A percentile compares a stretch with the other conserved stretches of the same genome.
Conservation (phyloP, 2,888 invertebrate genomes). For the Dermolepida albohirtum region DNA sequence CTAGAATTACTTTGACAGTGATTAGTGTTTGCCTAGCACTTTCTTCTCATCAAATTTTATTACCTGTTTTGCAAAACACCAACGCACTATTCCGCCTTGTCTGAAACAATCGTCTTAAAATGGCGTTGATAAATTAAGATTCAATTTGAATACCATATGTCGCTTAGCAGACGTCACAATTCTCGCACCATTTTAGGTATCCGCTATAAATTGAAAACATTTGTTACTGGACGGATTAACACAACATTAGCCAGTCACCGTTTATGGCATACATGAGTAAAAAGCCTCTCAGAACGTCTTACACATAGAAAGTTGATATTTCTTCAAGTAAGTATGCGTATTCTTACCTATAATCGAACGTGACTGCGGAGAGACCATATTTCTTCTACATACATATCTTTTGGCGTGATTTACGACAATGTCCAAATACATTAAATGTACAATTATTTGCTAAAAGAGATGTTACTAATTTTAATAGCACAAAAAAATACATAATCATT, state of each 20-base stretch:
- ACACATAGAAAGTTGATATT: slow-evolving; percentile 30
- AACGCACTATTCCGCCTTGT: background rate
- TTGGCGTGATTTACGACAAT: slow-evolving; percentile 13
- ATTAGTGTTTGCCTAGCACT: background rate
- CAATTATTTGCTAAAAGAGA: slow-evolving; percentile 10
- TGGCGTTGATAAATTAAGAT: slow-evolving; percentile 5
- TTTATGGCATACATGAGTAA: slow-evolving; percentile 10
- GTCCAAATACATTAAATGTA: background rate
- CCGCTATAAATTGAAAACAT: slow-evolving; percentile 25
- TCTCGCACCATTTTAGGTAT: slow-evolving; percentile 23
- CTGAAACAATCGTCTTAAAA: slow-evolving; percentile 17
- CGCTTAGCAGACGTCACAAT: slow-evolving; percentile 12
- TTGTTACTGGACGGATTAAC: slow-evolving; percentile 24
- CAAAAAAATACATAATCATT: background rate
- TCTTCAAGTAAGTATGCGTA: background rate
- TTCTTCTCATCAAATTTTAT: background rate
- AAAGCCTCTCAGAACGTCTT: background rate
- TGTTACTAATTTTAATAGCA: slow-evolving; percentile 3
- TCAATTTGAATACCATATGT: slow-evolving; percentile 21
- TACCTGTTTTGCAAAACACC: background rate
- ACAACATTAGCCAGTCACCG: slow-evolving; percentile 17
- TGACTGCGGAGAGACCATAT: slow-evolving; percentile 6
- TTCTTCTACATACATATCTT: slow-evolving; percentile 9
- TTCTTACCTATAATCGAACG: background rate
- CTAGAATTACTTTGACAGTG: background rate